phyloP scores from a whole-genome alignment of 2,113 vertebrate genomes.

The Oncorhynchus clarkii region DNA sequence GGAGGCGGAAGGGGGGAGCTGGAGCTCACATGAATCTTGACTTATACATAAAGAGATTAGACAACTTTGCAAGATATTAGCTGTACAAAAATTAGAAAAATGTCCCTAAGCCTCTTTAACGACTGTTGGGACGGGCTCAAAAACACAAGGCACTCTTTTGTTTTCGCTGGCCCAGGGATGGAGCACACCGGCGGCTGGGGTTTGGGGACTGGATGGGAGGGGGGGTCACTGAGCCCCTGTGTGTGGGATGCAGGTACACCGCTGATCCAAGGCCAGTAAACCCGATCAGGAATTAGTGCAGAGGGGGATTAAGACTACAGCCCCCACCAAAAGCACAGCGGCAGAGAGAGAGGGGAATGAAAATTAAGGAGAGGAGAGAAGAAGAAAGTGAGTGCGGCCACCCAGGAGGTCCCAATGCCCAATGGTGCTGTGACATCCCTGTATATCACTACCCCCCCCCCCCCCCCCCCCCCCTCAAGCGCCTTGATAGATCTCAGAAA shows the following conservation, averaged over 20 bases:
- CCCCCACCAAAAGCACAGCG: background rate
- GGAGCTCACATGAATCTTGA: slow-evolving; percentile 79
- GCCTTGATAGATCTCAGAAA: too few species aligned
- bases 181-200: slow-evolving; percentile 46
- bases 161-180: slow-evolving; percentile 62
- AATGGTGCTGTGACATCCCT: background rate
- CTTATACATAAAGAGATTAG: slow-evolving; percentile 96
- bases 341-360: background rate
- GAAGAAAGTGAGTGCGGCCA: slow-evolving; percentile 62
- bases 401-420: slow-evolving; percentile 66
- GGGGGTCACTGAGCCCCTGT: slow-evolving; percentile 53
- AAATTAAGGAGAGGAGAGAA: background rate
- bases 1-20: slow-evolving; percentile 20
- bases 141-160: slow-evolving; percentile 87
- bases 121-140: too few species aligned
- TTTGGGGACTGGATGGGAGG: background rate
- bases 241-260: slow-evolving; percentile 73
- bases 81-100: slow-evolving; percentile 99
- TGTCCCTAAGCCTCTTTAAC: slow-evolving; percentile 91
- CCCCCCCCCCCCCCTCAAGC: too few species aligned
- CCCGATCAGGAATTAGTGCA: slow-evolving; percentile 71
- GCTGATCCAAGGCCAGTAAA: slow-evolving; percentile 74
- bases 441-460: too few species aligned
- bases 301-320: slow-evolving; percentile 69
- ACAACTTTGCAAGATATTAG: slow-evolving; percentile 94